Evolutionary conservation across 1,140 invertebrate species (phyloP), one percentile per base, ranked within the genome.

Genomic region (Nixonia krombeini): DNA sequence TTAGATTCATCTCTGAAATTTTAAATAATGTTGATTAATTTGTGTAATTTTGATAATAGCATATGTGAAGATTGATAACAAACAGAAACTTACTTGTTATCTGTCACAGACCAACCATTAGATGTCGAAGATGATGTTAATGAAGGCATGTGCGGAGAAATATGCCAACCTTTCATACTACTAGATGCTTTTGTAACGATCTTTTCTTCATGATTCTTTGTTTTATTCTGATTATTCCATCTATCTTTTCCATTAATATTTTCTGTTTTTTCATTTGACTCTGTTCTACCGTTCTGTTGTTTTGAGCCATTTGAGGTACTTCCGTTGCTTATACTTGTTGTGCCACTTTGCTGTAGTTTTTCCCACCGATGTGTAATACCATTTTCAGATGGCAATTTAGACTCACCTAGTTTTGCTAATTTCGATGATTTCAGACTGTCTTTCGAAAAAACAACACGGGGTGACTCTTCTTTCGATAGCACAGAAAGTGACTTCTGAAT

Each of bases 81-180:
- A n/a, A n/a, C n/a, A 25, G 31, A 41, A 25, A 73, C 74, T 68
- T 71, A 85, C 83, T 64, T 76, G 40, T 70, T 80, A 25, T 85
- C 82, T 15, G 76, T 75, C 21, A 81, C 75, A 3, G 70, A 81
- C 84, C 84, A 85, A 29, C 80, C 82, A 63, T 82, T 85, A 0
- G 73, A 61, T 5, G 73, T 66, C 3, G 79, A 76, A n/a, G n/a
- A n/a, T n/a, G n/a, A n/a, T n/a, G n/a, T n/a, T n/a, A n/a, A n/a
- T n/a, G n/a, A n/a, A n/a, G n/a, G n/a, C n/a, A n/a, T n/a, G n/a
- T n/a, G n/a, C n/a, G n/a, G n/a, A 0, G 76, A 80, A 41, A 77
- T 70, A 28, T 77, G 67, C 82, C 80, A 83, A 7, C 70, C 72
- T 31, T 81, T 82, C 1, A 71, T 73, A 29, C 70, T 76, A 37